Evolutionary conservation across 2,113 vertebrate species (phyloP).

Genomic region (Triplophysa rosa): DNA sequence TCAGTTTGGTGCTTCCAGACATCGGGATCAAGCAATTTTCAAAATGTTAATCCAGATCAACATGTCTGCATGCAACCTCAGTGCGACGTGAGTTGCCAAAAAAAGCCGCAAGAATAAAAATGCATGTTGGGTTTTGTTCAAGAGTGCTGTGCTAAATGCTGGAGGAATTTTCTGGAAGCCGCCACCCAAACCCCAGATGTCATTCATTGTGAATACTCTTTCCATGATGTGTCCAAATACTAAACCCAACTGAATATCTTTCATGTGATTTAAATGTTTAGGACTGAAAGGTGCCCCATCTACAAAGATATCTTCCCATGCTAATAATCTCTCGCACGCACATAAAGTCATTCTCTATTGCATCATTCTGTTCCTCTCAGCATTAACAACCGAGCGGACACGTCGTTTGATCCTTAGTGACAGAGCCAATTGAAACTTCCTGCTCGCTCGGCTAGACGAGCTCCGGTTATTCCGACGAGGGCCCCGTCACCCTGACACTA

Average conservation of each 20-base stretch:
- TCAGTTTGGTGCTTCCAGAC: neutral
- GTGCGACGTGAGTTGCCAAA: neutral
- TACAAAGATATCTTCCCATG: too few relatives aligned
- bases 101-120: neutral
- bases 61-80: neutral
- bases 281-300: too few relatives aligned
- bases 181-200: neutral
- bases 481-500: slow-evolving; percentile 31
- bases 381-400: neutral
- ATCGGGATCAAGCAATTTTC: neutral
- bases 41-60: neutral
- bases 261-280: too few relatives aligned
- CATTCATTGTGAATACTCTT: neutral
- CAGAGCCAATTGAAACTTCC: slow-evolving; percentile 33
- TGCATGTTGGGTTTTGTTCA: neutral
- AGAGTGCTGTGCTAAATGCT: neutral
- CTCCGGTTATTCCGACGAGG: neutral
- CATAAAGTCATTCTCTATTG: slow-evolving; percentile 43
- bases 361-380: neutral
- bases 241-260: neutral
- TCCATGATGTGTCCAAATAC: neutral
- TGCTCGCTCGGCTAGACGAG: slow-evolving; percentile 23
- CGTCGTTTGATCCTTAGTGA: slow-evolving; percentile 44
- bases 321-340: slow-evolving; percentile 3
- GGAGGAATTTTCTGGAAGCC: neutral